A percentile compares a stretch with the other conserved stretches of the same genome.
Conservation (phyloP, 2,797 vertebrate species). For the Diglossa cyanea region DNA sequence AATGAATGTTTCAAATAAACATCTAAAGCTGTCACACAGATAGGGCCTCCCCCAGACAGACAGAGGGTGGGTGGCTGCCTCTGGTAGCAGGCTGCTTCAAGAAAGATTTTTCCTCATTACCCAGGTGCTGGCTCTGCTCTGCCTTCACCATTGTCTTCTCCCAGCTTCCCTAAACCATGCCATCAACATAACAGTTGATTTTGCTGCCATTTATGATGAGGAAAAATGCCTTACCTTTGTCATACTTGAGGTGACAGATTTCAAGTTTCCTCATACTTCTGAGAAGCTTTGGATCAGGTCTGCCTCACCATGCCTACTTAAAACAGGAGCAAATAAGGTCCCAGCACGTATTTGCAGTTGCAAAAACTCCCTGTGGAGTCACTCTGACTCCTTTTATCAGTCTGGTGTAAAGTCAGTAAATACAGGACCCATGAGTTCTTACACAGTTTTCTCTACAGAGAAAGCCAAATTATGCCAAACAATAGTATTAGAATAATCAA, state of each 20-base stretch:
- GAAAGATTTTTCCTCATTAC: not conserved
- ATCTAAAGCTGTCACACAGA: not conserved
- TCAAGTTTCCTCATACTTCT: not conserved
- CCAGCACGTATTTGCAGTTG: not conserved
- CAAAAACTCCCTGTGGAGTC: not conserved
- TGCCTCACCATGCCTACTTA: not conserved
- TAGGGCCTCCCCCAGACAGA: not conserved
- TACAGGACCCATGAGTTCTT: not conserved
- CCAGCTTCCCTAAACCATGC: not conserved
- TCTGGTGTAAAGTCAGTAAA: not conserved
- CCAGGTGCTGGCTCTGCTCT: not conserved
- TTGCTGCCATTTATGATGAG: not conserved
- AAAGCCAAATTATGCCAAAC: not conserved
- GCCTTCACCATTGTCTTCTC: not conserved
- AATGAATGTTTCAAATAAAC: not conserved
- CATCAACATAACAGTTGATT: not conserved
- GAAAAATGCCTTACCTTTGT: not conserved
- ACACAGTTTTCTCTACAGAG: not conserved
- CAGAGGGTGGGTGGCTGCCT: not conserved
- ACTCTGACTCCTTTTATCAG: not conserved
- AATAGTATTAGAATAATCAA: not conserved
- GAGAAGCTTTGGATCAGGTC: not conserved
- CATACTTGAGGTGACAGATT: not conserved
- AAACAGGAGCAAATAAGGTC: not conserved
- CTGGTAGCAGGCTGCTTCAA: not conserved